A percentile compares a stretch with the other conserved stretches of the same genome.
Evolutionary conservation across 2,888 invertebrate species (phyloP).

Genomic region (Digitonthophagus gazella): DNA sequence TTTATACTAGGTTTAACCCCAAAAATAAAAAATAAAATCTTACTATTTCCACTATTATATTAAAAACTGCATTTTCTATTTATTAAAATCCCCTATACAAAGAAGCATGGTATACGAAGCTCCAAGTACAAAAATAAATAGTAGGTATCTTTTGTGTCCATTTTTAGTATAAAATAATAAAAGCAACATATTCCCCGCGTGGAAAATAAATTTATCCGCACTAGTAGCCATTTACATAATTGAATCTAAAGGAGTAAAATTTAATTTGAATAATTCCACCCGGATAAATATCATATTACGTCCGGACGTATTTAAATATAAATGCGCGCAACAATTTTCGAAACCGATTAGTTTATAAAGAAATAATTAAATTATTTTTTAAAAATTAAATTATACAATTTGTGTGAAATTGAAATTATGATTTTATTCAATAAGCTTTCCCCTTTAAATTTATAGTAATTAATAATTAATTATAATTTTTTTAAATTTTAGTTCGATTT

Average conservation of each 20-base stretch:
- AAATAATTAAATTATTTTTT: not conserved
- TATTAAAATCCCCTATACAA: no score
- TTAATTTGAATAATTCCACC: not conserved
- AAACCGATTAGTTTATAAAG: no score
- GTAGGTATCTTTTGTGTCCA: not conserved
- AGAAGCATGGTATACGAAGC: no score
- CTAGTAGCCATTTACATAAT: not conserved
- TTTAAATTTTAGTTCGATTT: no score
- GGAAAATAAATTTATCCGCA: not conserved
- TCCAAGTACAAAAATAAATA: not conserved
- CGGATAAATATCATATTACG: not conserved
- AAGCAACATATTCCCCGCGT: not conserved
- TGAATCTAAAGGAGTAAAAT: not conserved
- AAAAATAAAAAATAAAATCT: no score
- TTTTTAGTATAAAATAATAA: not conserved
- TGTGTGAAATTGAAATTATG: no score
- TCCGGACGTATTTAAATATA: not conserved
- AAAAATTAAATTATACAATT: not conserved
- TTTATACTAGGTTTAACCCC: not conserved
- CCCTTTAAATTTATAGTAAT: no score
- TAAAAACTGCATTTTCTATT: no score
- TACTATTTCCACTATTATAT: no score
- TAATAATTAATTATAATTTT: no score
- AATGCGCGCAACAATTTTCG: not conserved
- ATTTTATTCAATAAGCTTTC: no score